Percentiles rank a stretch among this genome's conserved stretches.
phyloP scores from a whole-genome alignment of 2,888 invertebrate genomes.

The Elegia similella region DNA sequence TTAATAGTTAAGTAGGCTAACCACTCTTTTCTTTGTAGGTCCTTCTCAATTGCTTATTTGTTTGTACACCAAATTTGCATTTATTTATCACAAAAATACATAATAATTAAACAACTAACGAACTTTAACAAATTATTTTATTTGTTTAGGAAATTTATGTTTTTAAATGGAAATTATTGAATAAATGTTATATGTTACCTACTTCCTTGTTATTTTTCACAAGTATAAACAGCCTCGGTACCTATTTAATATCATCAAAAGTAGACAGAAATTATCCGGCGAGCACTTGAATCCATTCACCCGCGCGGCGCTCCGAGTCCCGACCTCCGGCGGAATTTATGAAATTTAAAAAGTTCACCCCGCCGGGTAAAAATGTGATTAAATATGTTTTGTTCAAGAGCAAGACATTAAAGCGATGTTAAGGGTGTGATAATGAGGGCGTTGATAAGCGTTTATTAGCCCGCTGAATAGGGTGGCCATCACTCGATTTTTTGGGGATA shows the following conservation, averaged over 20 bases:
- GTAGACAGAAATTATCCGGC: slow-evolving; percentile 13
- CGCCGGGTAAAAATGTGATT: slow-evolving; percentile 76
- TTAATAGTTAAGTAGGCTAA: no score
- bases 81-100: no score
- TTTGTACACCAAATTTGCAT: no score
- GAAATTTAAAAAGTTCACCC: slow-evolving; percentile 76
- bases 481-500: no score
- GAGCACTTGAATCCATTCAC: slow-evolving; percentile 19
- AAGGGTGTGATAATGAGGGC: slow-evolving; percentile 82
- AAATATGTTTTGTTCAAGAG: slow-evolving; percentile 83
- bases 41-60: no score
- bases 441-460: slow-evolving; percentile 82
- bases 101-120: no score
- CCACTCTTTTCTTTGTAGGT: no score
- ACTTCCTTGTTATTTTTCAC: no score
- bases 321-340: slow-evolving; percentile 46
- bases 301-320: neutral
- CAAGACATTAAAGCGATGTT: slow-evolving; percentile 82
- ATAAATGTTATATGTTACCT: no score
- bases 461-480: slow-evolving; percentile 22
- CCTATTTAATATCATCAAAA: neutral
- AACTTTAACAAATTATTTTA: no score
- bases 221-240: neutral
- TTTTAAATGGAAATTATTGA: no score
- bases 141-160: no score